Evolutionary conservation across 2,888 invertebrate genomes (phyloP), one percentile per base, ranked within the genome.

Genomic region (Bugula neritina): DNA sequence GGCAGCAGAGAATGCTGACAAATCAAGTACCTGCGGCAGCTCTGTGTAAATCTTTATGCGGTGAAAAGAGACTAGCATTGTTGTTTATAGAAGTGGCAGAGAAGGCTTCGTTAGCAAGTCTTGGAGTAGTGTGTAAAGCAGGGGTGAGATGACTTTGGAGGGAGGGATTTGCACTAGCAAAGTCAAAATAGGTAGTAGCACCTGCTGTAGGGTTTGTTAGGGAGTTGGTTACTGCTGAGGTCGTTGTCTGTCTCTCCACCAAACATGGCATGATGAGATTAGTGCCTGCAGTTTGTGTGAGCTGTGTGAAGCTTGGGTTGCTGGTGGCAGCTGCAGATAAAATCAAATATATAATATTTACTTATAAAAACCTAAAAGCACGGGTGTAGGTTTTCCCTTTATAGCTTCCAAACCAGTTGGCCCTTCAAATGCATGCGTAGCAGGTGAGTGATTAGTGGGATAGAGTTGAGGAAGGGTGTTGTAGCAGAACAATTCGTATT

Each of bases 51-150:
- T 63, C 63, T 63, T 63, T 63, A 31, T 63, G 63, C 63, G n/a
- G n/a, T n/a, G 63, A 63, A 31, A 63, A 63, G 29, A 63, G 63
- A 63, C 63, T 63, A 63, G 63, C 63, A 63, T 63, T 63, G 63
- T 63, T 57, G 57, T 57, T 57, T 57, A 57, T n/a, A n/a, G n/a
- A 25, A 5, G 57, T 57, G 57, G 23, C n/a, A 57, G 57, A 23
- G n/a, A 57, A 23, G 57, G 57, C 57, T 23, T 57, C 63, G 25
- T 57, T 57, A 5, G 57, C 57, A 57, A 57, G n/a, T 63, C 63
- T 63, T 63, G 63, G 5, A 29, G 63, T 31, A 13, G 63, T 25
- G 31, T 63, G 63, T n/a, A 63, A 63, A 63, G 63, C 63, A 63
- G 63, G 25, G 63, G 27, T 63, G 31, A 63, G 27, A 13, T 63